A percentile compares a stretch with the other conserved stretches of the same genome.
Conservation (phyloP, 1,140 invertebrate species). For the Maconellicoccus hirsutus region DNA sequence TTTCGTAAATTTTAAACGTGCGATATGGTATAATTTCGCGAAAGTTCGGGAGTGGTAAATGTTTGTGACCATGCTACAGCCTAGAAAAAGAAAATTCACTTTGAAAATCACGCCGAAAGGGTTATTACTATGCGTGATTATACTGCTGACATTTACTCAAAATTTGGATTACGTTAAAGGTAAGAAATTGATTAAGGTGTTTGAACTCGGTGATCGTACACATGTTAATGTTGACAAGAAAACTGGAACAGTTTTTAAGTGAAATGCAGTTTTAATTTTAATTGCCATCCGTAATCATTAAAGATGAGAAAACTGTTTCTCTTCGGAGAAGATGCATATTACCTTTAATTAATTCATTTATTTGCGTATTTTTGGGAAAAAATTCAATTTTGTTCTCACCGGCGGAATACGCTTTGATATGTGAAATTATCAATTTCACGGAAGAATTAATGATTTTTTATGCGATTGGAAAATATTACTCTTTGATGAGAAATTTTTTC, state of each 20-base stretch:
- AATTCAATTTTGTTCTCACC: not conserved
- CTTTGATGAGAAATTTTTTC: too few species aligned
- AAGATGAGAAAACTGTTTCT: not conserved
- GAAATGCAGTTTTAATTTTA: not conserved
- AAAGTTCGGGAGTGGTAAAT: not conserved
- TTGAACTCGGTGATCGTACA: not conserved
- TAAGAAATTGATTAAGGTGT: not conserved
- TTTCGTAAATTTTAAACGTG: not conserved
- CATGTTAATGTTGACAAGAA: not conserved
- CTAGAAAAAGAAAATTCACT: constrained; percentile 14
- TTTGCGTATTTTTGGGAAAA: not conserved
- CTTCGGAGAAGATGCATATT: not conserved
- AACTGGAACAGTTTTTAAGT: constrained; percentile 5
- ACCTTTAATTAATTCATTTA: too few species aligned
- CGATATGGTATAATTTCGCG: constrained; percentile 1
- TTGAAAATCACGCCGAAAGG: constrained; percentile 16
- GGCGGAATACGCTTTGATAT: too few species aligned
- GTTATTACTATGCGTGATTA: constrained; percentile 9
- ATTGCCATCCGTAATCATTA: not conserved
- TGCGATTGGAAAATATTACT: too few species aligned
- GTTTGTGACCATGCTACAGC: constrained; percentile 20
- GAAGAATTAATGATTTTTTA: too few species aligned
- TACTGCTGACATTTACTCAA: constrained; percentile 13
- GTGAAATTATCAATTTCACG: too few species aligned
- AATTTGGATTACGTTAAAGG: constrained; percentile 16